Base-by-base conservation (phyloP, 2,888 invertebrate genomes). In the Subacronicta megacephala region DNA sequence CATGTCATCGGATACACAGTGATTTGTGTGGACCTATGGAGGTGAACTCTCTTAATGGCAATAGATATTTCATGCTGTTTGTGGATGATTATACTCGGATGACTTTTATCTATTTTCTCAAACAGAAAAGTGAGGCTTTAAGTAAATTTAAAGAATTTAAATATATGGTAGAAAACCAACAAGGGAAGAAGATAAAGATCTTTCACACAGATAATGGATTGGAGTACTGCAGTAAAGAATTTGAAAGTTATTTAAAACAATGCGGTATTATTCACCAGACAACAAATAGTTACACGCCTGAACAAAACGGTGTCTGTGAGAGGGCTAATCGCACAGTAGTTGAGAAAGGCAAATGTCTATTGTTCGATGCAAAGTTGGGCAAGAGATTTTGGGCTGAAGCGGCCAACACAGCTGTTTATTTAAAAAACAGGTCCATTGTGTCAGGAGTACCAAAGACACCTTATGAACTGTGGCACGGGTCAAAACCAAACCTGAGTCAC, bases 11-110 rank as follows among this genome's bases (percentile, higher is more conserved):
- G 0, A n/a, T 63, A 0, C 63, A 56, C 23, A 7, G 43, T 7
- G 59, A 59, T 18, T 17, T 58, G 9, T 45, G 55, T 10, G 55
- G 55, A 9, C 43, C 55, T 0, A 45, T 50, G 50, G 56, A 50
- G 38, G n/a, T 7, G 5, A 15, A 5, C 0, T 62, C 61, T 0
- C 18, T 62, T 3, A 56, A 53, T 7, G 31, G 44, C n/a, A 9
- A 46, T 0, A 54, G 31, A 26, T 58, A 62, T 40, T 62, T 46
- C 26, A 2, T 62, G 0, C 13, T 62, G 0, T 62, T 62, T 29
- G 44, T 62, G 3, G 62, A 62, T 35, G 62, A 58, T 16, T 36
- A 38, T 35, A 57, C 41, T 9, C 17, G 53, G 0, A 62, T 62
- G 53, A 9, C 35, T 1, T 58, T 51, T 44, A 26, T 62, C 1